A percentile compares a stretch with the other conserved stretches of the same genome.
Evolutionary conservation across 2,797 vertebrate species (phyloP).

Genomic region (Leptoclinus maculatus): DNA sequence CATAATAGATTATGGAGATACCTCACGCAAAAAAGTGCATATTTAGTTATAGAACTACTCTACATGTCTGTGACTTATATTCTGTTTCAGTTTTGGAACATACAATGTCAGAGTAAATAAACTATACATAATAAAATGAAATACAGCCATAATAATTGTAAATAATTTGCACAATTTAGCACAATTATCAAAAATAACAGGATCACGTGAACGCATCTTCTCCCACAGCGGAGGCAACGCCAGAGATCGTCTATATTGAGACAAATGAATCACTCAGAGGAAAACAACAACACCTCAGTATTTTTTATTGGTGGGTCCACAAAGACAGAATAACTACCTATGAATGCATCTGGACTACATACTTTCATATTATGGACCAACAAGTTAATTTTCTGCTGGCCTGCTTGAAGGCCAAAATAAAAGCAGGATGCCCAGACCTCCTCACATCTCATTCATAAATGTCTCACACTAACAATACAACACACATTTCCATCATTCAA

Average conservation of each 20-base stretch:
- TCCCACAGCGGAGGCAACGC: conserved; percentile 14
- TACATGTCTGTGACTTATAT: background rate
- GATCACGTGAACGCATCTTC: conserved; percentile 48
- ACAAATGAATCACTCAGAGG: background rate
- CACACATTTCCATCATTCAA: background rate
- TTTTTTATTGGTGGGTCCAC: background rate
- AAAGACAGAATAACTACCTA: background rate
- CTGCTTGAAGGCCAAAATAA: background rate
- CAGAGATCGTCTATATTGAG: conserved; percentile 56
- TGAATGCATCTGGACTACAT: background rate
- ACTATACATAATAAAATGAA: background rate
- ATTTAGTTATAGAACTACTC: background rate
- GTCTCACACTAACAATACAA: background rate
- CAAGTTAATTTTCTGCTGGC: background rate
- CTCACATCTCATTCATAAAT: background rate
- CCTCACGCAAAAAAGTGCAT: background rate
- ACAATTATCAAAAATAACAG: conserved; percentile 3
- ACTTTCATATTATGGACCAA: background rate
- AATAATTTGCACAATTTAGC: background rate
- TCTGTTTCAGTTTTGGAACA: background rate
- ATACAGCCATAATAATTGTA: too few species aligned
- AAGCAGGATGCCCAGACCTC: background rate
- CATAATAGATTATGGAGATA: background rate
- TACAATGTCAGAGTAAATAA: accelerated
- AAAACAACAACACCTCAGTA: background rate